These are phyloP conservation scores for Aptenodytes patagonicus DNA, from an alignment of 2,113 vertebrate species.

Conservation along the genomic window DNA sequence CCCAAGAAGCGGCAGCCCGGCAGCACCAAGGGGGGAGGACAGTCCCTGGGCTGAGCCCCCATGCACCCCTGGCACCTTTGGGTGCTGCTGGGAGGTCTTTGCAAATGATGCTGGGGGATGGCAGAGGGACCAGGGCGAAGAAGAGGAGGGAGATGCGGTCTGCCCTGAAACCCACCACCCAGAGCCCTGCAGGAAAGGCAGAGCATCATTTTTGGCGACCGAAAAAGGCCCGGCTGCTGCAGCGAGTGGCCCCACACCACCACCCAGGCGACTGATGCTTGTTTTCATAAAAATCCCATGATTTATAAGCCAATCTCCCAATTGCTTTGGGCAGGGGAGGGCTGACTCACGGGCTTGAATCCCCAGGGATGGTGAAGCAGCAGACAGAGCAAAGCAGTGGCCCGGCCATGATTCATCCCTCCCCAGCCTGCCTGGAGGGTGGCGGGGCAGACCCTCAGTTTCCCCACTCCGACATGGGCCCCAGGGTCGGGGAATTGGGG, in stretches of 20 bases:
- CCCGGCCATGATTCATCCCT: fast-evolving
- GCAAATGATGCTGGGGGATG: fast-evolving
- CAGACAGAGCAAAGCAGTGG: not conserved
- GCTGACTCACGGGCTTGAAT: not conserved
- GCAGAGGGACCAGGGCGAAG: not conserved
- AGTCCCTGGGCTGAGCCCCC: fast-evolving
- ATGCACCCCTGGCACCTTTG: not conserved
- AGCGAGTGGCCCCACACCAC: fast-evolving
- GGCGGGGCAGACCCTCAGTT: not conserved
- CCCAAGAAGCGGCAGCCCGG: not conserved
- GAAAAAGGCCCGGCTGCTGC: not conserved
- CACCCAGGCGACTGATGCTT: fast-evolving
- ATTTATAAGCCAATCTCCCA: conserved; percentile 21
- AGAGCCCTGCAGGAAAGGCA: not conserved
- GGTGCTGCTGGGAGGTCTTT: not conserved
- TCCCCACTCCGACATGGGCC: fast-evolving
- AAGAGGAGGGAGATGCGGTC: not conserved
- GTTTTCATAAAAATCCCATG: not conserved
- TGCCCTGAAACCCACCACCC: not conserved
- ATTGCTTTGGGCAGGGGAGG: not conserved
- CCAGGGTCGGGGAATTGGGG: fast-evolving
- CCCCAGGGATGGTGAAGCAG: not conserved
- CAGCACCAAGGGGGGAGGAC: fast-evolving
- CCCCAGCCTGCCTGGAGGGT: not conserved
- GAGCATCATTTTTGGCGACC: fast-evolving